Evolutionary conservation across 2,797 vertebrate species (phyloP), one percentile per base, ranked within the genome.

Genomic region (Dryobates pubescens): DNA sequence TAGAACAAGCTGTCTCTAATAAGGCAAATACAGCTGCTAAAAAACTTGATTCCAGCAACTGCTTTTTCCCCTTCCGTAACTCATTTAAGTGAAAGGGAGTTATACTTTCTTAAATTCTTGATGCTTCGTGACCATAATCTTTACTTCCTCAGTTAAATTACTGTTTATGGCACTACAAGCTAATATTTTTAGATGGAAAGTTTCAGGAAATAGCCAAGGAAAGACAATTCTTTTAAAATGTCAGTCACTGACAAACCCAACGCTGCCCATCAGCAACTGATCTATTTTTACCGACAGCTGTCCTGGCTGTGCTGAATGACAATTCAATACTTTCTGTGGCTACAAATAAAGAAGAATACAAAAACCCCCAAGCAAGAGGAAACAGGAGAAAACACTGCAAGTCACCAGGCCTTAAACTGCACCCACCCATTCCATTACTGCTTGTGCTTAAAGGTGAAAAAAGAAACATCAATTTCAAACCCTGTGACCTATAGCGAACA

Each of bases 1-100:
- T 70, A 74, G 7, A 86, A 78, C 22, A 20, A 54, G 26, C 26
- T 47, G 13, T 27, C 38, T 56, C 69, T 70, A 70, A 16, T 38
- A 75, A 17, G 5, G 15, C n/a, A 73, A 79, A 73, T 23, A 63
- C 29, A 56, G 18, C 12, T 82, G 17, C 27, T 67, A 86, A 82
- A 90, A 24, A 49, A 7, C 11, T 41, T 14, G 1, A 73, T 49
- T 89, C 76, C 57, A 82, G 29, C 10, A 70, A 89, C 17, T 67
- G 27, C 3, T 51, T 51, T 30, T 29, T 8, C 3, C 3, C 5
- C 1, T 4, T 7, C 14, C 7, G 1, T 11, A 75, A 75, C 18
- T 86, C 26, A 59, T 4, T 59, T 29, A 29, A 29, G 53, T 54
- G 53, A 54, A 53, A 15, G 15, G 51, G 27, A 54, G 23, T 87